phyloP scores from a whole-genome alignment of 2,113 vertebrate species.

The Holacanthus passer region DNA sequence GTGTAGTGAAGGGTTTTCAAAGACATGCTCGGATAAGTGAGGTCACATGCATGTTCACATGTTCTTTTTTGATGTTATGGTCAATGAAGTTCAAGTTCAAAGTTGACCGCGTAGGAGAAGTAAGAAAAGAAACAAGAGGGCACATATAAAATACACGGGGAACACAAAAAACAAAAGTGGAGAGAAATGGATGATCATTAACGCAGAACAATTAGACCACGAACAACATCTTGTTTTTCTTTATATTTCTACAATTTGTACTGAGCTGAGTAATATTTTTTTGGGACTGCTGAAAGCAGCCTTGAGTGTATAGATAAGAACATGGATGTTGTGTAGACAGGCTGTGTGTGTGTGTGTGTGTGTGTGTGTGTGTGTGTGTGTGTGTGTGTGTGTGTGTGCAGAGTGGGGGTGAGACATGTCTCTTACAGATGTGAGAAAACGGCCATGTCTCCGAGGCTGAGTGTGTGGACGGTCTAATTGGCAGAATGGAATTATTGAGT shows the following conservation, averaged over 20 bases:
- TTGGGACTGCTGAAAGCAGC: neutral
- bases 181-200: neutral
- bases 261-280: neutral
- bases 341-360: conserved; percentile 22
- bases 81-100: conserved; percentile 50
- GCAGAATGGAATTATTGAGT: conserved; percentile 59
- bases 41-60: conserved; percentile 67
- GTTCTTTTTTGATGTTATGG: conserved; percentile 18
- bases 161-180: neutral
- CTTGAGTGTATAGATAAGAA: conserved; percentile 19
- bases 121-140: neutral
- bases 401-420: conserved; percentile 76
- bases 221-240: neutral
- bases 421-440: conserved; percentile 76
- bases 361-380: conserved; percentile 26
- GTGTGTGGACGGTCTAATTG: conserved; percentile 59
- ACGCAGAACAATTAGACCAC: neutral
- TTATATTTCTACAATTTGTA: neutral
- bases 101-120: neutral
- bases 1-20: conserved; percentile 34
- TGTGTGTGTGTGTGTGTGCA: conserved; percentile 27
- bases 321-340: conserved; percentile 32
- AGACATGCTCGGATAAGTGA: conserved; percentile 39
- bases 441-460: conserved; percentile 10
- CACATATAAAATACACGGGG: no score